Base-by-base conservation (phyloP, 2,888 invertebrate genomes). In the Tuta absoluta region DNA sequence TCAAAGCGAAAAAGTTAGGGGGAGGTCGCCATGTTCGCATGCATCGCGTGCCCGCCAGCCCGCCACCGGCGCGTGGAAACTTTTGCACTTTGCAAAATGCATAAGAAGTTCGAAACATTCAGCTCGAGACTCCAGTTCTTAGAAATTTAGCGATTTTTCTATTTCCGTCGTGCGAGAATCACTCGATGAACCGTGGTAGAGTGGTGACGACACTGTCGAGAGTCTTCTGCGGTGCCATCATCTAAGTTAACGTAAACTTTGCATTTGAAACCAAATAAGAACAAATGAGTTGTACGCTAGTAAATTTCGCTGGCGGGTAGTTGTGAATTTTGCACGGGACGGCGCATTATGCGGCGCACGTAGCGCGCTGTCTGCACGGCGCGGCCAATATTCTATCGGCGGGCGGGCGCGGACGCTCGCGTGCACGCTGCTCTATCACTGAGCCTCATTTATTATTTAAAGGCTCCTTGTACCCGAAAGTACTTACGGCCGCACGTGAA, bases 291-390 rank as follows among this genome's bases (percentile, higher is more conserved):
- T 87, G 87, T 78, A 83, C 82, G 84, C 79, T 79, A 84, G 87
- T 84, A 86, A 89, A 89, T 88, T 89, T 86, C 78, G 84, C 82
- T 77, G 78, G 82, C 78, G 86, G 85, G 86, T 87, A 87, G 88
- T 88, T 87, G 90, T 88, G 88, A 91, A 91, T 91, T 89, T 90
- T 87, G 87, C 82, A 89, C 85, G 79, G 85, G 80, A 78, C 75
- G 76, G 79, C 84, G 88, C 86, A 89, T 87, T 91, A 91, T 91
- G 86, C 91, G 80, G 87, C 78, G 88, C 91, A 91, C 91, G 91
- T 91, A 89, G 78, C 70, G 69, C 79, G 79, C 84, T 87, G 88
- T 89, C 87, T 87, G 87, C 87, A 82, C 82, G 78, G 68, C 77
- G 71, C 65, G 69, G 71, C 77, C 72, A 76, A 81, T 80, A 79